A percentile compares a stretch with the other conserved stretches of the same genome.
Evolutionary conservation across 2,113 vertebrate genomes (phyloP).

Genomic region (Muscicapa adusta): DNA sequence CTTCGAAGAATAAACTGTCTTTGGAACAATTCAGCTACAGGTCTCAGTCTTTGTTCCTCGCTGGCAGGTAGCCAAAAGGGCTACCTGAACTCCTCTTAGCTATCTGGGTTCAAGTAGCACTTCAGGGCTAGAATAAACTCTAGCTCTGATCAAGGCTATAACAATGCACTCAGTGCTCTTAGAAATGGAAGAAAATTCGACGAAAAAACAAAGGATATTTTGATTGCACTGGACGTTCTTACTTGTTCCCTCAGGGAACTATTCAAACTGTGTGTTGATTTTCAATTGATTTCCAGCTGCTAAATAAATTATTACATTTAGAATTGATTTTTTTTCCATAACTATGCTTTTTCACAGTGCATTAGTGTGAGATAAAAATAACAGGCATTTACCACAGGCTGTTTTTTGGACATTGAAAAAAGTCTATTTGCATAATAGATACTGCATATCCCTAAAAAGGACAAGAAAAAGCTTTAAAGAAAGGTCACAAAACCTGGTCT

Average conservation of each 20-base stretch:
- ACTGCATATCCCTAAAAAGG: background rate
- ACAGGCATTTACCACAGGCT: background rate
- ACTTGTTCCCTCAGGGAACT: background rate
- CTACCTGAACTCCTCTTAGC: too few relatives aligned
- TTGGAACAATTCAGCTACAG: too few relatives aligned
- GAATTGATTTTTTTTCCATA: background rate
- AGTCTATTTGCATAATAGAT: background rate
- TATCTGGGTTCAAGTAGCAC: too few relatives aligned
- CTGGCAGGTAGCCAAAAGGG: too few relatives aligned
- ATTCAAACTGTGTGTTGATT: background rate
- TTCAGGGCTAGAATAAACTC: too few relatives aligned
- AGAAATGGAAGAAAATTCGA: background rate
- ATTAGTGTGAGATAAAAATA: conserved; percentile 39
- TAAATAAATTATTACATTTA: conserved; percentile 47
- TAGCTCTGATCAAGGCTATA: too few relatives aligned
- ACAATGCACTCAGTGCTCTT: background rate
- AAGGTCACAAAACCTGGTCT: background rate
- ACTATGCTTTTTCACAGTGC: background rate
- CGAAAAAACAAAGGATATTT: background rate
- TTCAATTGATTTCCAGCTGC: background rate
- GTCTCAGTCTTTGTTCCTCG: too few relatives aligned
- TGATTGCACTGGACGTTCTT: background rate
- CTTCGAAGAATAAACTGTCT: too few relatives aligned
- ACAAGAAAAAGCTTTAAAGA: background rate
- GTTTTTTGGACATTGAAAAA: background rate